These are phyloP conservation scores for Psix sp. DNA, from an alignment of 1,140 invertebrate species.

Conservation along the genomic window DNA sequence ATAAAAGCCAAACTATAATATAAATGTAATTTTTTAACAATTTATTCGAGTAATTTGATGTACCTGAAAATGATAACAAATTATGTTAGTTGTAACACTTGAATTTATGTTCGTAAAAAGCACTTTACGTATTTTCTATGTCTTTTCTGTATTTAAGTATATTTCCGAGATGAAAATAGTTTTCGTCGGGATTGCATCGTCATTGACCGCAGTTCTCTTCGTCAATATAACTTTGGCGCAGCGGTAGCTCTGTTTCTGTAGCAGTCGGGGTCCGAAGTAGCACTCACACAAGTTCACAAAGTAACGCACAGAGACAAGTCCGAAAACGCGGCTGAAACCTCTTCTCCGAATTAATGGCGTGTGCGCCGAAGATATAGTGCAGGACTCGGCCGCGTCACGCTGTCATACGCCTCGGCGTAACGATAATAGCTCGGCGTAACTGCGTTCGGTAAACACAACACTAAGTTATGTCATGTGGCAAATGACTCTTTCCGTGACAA, in stretches of 20 bases:
- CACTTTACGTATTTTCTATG: no score
- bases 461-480: slow-evolving; percentile 71
- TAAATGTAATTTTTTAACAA: no score
- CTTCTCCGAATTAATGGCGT: slow-evolving; percentile 69
- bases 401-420: slow-evolving; percentile 28
- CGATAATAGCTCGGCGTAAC: slow-evolving; percentile 61
- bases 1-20: no score
- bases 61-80: no score
- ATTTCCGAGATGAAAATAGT: slow-evolving; percentile 34
- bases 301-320: slow-evolving; percentile 63
- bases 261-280: slow-evolving; percentile 43
- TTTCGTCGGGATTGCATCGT: slow-evolving; percentile 41
- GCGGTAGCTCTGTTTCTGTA: slow-evolving; percentile 40
- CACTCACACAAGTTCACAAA: slow-evolving; percentile 58
- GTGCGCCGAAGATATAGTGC: slow-evolving; percentile 68
- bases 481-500: slow-evolving; percentile 68
- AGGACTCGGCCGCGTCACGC: slow-evolving; percentile 12
- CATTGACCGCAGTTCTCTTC: slow-evolving; percentile 33
- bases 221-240: slow-evolving; percentile 30
- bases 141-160: no score
- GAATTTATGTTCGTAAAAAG: no score
- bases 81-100: no score
- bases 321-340: slow-evolving; percentile 59
- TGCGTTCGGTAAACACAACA: slow-evolving; percentile 74
- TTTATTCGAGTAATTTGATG: no score